A percentile compares a stretch with the other conserved stretches of the same genome.
Conservation (phyloP, 1,140 invertebrate genomes). For the Drosophila ambigua region DNA sequence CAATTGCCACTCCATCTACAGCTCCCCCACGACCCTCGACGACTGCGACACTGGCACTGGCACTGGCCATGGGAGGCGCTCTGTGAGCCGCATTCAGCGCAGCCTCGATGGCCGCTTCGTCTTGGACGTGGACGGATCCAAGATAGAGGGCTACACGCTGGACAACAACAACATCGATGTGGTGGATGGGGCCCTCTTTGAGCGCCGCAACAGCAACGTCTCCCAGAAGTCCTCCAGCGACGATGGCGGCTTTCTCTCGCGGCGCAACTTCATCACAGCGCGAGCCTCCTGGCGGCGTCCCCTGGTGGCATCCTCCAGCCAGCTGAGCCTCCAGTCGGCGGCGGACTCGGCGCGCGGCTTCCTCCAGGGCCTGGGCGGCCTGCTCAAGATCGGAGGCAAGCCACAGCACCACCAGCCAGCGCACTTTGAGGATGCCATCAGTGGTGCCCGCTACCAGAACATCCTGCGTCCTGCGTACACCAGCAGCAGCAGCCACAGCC, state of each 20-base stretch:
- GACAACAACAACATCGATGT: conserved; percentile 54
- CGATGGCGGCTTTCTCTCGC: conserved; percentile 91
- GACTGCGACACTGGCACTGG: conserved; percentile 39
- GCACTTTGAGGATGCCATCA: conserved; percentile 44
- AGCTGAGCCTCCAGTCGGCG: conserved; percentile 87
- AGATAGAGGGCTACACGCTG: conserved; percentile 45
- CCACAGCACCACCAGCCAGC: conserved; percentile 36
- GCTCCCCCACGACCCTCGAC: conserved; percentile 66
- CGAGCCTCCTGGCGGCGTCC: conserved; percentile 89
- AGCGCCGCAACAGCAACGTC: conserved; percentile 86
- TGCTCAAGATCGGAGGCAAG: conserved; percentile 63
- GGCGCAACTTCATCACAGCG: conserved; percentile 77
- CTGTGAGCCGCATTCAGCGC: conserved; percentile 87
- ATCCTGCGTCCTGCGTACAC: conserved; percentile 49
- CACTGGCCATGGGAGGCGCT: conserved; percentile 31
- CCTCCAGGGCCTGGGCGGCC: conserved; percentile 69
- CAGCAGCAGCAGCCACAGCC: conserved; percentile 50
- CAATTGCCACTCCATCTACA: conserved; percentile 83
- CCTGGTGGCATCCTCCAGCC: conserved; percentile 87
- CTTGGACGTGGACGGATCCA: conserved; percentile 84
- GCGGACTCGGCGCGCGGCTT: conserved; percentile 75
- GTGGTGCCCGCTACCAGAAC: conserved; percentile 74
- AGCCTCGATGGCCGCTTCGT: conserved; percentile 90
- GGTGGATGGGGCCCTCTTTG: conserved; percentile 82
- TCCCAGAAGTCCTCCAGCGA: conserved; percentile 90